Base-by-base conservation (phyloP, 53 echinoderm and acorn worm species). In the Zoroaster sp. region DNA sequence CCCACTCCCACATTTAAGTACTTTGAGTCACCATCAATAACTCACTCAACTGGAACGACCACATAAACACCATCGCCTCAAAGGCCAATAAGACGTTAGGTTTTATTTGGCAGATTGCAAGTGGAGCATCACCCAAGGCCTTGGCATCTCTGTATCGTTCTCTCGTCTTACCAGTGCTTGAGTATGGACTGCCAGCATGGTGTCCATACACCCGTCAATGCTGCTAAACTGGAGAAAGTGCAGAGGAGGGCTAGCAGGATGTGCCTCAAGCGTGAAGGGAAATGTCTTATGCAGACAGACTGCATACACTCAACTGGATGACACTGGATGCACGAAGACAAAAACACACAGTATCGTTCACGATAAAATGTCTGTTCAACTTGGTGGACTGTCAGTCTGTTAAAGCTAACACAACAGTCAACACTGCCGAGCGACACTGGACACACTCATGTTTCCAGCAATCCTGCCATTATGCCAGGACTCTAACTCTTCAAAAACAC, bases 161-260 rank as follows among this genome's bases (percentile, higher is more conserved):
- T 11, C 66, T 81, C 3, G 67, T 37, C 39, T 66, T 81, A 45
- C 82, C 82, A 12, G 63, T 66, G 37, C 65, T 81, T 65, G 83
- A 67, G 35, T 82, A 82, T 66, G 83, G 83, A 4, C 38, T 82
- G 40, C 83, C 83, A 18, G 66, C 83, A 25, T 82, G 83, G 83
- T 39, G n/a, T 5, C 38, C 83, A 0, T 66, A 82, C 41, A 82
- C 83, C 0, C 14, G 5, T 39, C 11, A 39, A 40, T 7, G 13
- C 25, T 31, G 36, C 41, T 30, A 82, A 66, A 5, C 40, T 82
- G 2, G 83, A 82, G 17, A 31, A 66, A 4, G 44, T 82, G 30
- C 83, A 82, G 67, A 66, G 83, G n/a, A 65, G 66, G 66, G 83
- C 83, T 34, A 82, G 28, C 30, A 65, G 83, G 39, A 82, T 82